phyloP scores from a whole-genome alignment of 2,113 vertebrate species.

The Pterocles gutturalis region DNA sequence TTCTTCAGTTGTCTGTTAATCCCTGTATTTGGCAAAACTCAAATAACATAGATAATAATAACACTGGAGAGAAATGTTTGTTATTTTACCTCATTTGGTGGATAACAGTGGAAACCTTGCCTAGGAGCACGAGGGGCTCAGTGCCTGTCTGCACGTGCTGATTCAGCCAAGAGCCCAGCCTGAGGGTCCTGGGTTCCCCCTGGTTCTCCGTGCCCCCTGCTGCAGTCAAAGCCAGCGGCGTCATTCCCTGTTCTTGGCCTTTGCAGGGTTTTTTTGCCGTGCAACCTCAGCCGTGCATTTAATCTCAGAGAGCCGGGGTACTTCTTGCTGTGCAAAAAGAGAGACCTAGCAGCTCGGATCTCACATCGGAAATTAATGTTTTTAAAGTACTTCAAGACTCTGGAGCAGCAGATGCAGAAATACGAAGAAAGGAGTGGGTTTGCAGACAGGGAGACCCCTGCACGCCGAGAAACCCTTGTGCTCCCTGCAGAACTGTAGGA shows the following conservation, averaged over 20 bases:
- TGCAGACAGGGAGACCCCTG: not conserved
- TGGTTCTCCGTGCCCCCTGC: not conserved
- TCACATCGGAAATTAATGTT: not conserved
- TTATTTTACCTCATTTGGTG: not conserved
- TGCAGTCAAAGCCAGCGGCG: not conserved
- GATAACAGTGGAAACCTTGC: not conserved
- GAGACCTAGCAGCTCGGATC: not conserved
- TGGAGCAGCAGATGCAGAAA: not conserved
- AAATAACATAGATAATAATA: not conserved
- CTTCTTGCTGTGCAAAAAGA: not conserved
- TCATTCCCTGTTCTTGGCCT: not conserved
- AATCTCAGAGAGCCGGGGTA: fast-evolving
- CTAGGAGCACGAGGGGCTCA: not conserved
- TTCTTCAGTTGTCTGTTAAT: not conserved
- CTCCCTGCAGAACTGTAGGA: not conserved
- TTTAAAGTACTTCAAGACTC: not conserved
- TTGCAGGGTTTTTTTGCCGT: not conserved
- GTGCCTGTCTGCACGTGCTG: not conserved
- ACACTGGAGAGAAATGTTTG: not conserved
- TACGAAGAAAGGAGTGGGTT: not conserved
- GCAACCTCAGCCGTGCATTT: not conserved
- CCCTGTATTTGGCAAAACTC: not conserved
- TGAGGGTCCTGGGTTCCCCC: not conserved
- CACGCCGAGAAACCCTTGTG: not conserved
- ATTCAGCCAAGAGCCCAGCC: not conserved